Evolutionary conservation across 2,888 invertebrate species (phyloP).

Genomic region (Cryptocheilus praepositus): DNA sequence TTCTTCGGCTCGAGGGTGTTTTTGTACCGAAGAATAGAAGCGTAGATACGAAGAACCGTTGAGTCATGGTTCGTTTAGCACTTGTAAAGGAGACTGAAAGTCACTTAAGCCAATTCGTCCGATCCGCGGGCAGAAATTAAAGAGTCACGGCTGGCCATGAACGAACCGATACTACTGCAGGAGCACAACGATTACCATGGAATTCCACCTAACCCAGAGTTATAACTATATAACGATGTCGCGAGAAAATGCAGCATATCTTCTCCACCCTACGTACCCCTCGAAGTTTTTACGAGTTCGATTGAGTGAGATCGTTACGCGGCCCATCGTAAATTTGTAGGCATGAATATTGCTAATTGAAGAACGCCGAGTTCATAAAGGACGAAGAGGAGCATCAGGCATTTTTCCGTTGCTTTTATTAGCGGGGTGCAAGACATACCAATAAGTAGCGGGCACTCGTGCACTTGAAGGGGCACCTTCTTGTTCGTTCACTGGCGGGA

Average conservation of each 20-base stretch:
- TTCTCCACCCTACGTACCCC: background rate
- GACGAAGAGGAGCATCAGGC: background rate
- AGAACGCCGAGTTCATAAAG: constrained; percentile 2
- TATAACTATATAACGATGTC: background rate
- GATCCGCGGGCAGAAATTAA: too few relatives aligned
- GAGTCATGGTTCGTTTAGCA: too few relatives aligned
- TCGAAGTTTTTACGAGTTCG: background rate
- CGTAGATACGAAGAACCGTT: too few relatives aligned
- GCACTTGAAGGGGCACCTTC: background rate
- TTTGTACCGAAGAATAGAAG: too few relatives aligned
- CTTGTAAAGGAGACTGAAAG: too few relatives aligned
- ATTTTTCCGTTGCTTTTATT: constrained; percentile 31
- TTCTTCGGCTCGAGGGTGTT: too few relatives aligned
- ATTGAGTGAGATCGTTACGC: background rate
- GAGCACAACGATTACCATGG: too few relatives aligned
- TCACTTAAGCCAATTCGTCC: too few relatives aligned
- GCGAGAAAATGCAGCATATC: constrained; percentile 11
- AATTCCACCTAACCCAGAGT: too few relatives aligned
- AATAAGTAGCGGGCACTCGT: constrained; percentile 21
- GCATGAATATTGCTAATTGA: constrained; percentile 21
- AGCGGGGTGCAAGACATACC: constrained; percentile 9
- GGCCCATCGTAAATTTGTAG: constrained; percentile 26
- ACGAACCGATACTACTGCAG: too few relatives aligned
- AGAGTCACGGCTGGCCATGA: too few relatives aligned
- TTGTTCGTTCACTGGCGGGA: constrained; percentile 36